Evolutionary conservation across 2,888 invertebrate genomes (phyloP), one percentile per base, ranked within the genome.

Genomic region (Galerucella pusilla): DNA sequence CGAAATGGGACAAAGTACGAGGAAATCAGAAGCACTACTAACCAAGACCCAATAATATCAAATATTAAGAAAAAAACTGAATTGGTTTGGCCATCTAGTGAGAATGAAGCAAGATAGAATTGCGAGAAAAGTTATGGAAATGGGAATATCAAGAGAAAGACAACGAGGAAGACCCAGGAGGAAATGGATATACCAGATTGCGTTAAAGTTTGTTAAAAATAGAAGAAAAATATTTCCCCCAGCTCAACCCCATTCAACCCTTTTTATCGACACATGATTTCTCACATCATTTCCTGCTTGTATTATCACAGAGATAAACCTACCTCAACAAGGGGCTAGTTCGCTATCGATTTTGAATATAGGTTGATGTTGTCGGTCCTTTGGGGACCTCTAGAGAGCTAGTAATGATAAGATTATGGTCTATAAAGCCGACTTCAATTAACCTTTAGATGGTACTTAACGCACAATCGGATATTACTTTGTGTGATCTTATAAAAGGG

Each of bases 331-430:
- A 71, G 71, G 68, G 74, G 71, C 69, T 76, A 60, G 74, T 61
- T 16, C 66, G 16, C 45, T 54, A 75, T 75, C 68, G 75, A 77
- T 75, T 75, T 59, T 74, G 57, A 74, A 74, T 74, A 74, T 68
- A 74, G 74, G 75, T 59, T 75, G 28, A 46, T 65, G 73, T 75
- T 68, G 59, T 46, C 57, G 64, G 64, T 65, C 72, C 35, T 71
- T 54, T 68, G 12, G 68, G 63, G 73, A n/a, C 70, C 72, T 25
- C 66, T 67, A 11, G 65, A 71, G 70, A 65, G 73, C 60, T 63
- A 57, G 73, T 74, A 69, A 75, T 76, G 75, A 74, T 73, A 73
- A 70, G 74, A 73, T 78, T 75, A 78, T 63, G 66, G 75, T 49
- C 68, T 65, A 61, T 74, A 75, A 75, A 49, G 73, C 75, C 67